phyloP scores from a whole-genome alignment of 2,797 vertebrate genomes.

The Ptychobarbus kaznakovi region DNA sequence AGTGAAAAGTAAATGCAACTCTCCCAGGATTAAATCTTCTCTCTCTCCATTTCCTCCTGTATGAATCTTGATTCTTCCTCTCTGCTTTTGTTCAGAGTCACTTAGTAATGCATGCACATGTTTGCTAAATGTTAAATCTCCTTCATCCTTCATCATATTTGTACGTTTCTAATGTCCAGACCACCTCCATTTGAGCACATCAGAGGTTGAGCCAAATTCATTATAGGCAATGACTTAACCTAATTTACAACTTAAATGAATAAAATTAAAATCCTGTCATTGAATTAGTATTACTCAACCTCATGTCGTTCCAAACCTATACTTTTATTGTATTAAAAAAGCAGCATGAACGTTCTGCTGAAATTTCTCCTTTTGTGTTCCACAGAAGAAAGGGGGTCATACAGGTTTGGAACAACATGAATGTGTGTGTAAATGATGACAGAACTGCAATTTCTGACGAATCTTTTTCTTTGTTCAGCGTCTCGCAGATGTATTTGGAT shows the following conservation, averaged over 20 bases:
- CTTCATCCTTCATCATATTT: neutral
- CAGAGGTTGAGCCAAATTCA: constrained; percentile 33
- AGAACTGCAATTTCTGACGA: too few species aligned
- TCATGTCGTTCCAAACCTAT: neutral
- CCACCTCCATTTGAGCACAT: neutral
- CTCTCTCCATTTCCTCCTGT: neutral
- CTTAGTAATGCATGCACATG: constrained; percentile 14
- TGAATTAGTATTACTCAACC: neutral
- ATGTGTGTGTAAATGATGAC: constrained; percentile 1
- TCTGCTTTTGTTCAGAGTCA: constrained; percentile 32
- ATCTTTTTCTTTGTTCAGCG: neutral
- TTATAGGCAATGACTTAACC: constrained; percentile 4
- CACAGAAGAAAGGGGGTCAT: neutral
- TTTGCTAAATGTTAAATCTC: constrained; percentile 5
- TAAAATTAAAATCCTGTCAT: neutral
- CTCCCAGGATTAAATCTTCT: constrained; percentile 11
- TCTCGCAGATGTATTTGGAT: neutral
- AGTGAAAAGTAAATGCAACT: constrained; percentile 40
- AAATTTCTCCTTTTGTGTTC: neutral
- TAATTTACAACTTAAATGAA: constrained; percentile 7
- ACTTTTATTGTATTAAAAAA: neutral
- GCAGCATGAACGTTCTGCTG: neutral
- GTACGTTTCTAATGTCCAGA: neutral
- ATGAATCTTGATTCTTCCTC: constrained; percentile 27
- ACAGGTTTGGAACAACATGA: neutral